phyloP scores from a whole-genome alignment of 2,888 invertebrate species.

The Zhengitettix transpicula region DNA sequence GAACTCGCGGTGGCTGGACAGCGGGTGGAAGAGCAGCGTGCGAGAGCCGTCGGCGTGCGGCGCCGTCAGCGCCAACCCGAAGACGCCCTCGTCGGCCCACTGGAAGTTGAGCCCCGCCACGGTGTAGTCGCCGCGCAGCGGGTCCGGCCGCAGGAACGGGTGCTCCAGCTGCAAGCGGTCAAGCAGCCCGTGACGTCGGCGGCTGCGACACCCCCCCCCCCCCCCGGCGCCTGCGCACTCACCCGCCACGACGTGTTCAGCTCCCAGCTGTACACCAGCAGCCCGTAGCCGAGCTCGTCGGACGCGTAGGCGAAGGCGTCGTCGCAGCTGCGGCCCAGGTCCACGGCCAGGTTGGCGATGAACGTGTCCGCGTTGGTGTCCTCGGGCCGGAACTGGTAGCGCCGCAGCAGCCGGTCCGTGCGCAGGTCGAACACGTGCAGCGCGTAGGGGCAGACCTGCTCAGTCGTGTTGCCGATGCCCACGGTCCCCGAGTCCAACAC shows the following conservation, averaged over 20 bases:
- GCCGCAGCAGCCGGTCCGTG: constrained; percentile 49
- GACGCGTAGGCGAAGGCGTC: constrained; percentile 66
- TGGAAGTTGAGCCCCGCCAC: constrained; percentile 63
- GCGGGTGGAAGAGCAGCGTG: constrained; percentile 59
- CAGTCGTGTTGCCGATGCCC: constrained; percentile 59
- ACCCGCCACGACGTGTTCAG: constrained; percentile 58
- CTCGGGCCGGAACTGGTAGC: constrained; percentile 41
- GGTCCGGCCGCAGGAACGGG: constrained; percentile 67
- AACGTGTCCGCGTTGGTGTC: constrained; percentile 63
- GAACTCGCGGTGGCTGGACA: constrained; percentile 63
- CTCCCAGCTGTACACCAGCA: constrained; percentile 63
- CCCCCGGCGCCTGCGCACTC: too few species aligned
- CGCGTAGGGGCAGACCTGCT: constrained; percentile 64
- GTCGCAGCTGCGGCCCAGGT: constrained; percentile 52
- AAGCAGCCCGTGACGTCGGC: too few species aligned
- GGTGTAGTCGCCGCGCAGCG: constrained; percentile 59
- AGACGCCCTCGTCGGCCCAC: constrained; percentile 69
- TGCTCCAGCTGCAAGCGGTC: constrained; percentile 40
- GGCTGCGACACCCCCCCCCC: too few species aligned
- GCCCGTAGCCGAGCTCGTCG: constrained; percentile 66
- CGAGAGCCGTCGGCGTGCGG: constrained; percentile 47
- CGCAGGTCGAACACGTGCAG: constrained; percentile 59
- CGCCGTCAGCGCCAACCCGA: constrained; percentile 59
- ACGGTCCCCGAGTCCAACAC: constrained; percentile 69
- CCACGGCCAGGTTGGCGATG: constrained; percentile 74